phyloP scores from a whole-genome alignment of 2,888 invertebrate genomes.

The Mythimna loreyi region DNA sequence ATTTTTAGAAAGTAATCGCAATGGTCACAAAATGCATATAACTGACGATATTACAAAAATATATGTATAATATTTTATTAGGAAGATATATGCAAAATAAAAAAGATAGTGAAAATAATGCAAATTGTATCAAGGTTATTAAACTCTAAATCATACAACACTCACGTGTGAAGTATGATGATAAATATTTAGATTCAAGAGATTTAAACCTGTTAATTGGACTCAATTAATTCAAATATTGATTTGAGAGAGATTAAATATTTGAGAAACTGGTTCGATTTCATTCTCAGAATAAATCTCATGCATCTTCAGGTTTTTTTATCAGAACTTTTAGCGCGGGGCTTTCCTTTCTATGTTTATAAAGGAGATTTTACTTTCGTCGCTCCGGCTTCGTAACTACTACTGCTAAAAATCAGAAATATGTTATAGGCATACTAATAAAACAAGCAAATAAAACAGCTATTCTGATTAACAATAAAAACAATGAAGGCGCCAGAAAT shows the following conservation, averaged over 20 bases:
- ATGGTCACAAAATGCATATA: too few relatives aligned
- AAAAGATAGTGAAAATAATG: neutral
- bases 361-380: conserved; percentile 17
- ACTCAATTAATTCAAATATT: conserved; percentile 40
- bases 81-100: neutral
- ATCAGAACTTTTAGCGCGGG: neutral
- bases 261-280: conserved; percentile 39
- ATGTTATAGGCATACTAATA: neutral
- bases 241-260: conserved; percentile 31
- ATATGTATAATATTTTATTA: neutral
- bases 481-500: conserved; percentile 7
- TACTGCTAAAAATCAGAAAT: neutral
- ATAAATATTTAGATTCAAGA: conserved; percentile 44
- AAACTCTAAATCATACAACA: conserved; percentile 16
- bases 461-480: neutral
- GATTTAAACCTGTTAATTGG: conserved; percentile 37
- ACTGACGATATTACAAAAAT: too few relatives aligned
- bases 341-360: conserved; percentile 21
- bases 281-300: conserved; percentile 32
- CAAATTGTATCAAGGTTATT: neutral
- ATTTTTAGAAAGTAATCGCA: too few relatives aligned
- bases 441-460: neutral
- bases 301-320: conserved; percentile 23
- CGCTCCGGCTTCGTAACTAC: too few relatives aligned
- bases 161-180: conserved; percentile 6